A percentile compares a stretch with the other conserved stretches of the same genome.
phyloP scores from a whole-genome alignment of 2,888 invertebrate species.

The Spisula solida region DNA sequence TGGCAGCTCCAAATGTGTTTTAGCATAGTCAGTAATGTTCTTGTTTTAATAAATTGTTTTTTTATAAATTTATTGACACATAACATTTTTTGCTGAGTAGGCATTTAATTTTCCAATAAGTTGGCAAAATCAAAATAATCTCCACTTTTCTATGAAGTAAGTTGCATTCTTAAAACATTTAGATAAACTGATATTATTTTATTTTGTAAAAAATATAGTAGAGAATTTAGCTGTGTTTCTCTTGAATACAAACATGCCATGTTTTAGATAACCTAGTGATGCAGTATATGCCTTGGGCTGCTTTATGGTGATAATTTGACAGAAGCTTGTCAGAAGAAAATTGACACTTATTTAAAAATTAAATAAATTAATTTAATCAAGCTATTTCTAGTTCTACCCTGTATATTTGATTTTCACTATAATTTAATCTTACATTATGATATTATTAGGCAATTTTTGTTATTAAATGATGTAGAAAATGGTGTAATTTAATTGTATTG shows the following conservation, averaged over 20 bases:
- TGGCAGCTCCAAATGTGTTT: too few species aligned
- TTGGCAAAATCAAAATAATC: too few species aligned
- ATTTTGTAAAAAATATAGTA: too few species aligned
- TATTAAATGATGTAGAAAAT: background rate
- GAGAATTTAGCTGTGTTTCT: background rate
- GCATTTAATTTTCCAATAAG: too few species aligned
- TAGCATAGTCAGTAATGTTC: too few species aligned
- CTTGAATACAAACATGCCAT: background rate
- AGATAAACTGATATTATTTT: too few species aligned
- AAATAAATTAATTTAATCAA: constrained; percentile 35
- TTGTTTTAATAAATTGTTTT: too few species aligned
- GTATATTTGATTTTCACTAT: background rate
- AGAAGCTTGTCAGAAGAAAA: constrained; percentile 28
- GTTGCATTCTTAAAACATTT: too few species aligned
- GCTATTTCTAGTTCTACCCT: background rate
- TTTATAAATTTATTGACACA: too few species aligned
- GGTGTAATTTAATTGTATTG: too few species aligned
- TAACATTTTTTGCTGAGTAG: too few species aligned
- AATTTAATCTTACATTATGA: background rate
- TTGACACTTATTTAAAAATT: constrained; percentile 37
- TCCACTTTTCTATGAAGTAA: too few species aligned
- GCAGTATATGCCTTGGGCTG: background rate
- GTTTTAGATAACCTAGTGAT: background rate
- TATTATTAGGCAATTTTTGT: background rate
- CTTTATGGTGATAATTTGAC: constrained; percentile 28